A percentile compares a stretch with the other conserved stretches of the same genome.
Conservation (phyloP, 2,888 invertebrate species). For the Harpalus rubripes region DNA sequence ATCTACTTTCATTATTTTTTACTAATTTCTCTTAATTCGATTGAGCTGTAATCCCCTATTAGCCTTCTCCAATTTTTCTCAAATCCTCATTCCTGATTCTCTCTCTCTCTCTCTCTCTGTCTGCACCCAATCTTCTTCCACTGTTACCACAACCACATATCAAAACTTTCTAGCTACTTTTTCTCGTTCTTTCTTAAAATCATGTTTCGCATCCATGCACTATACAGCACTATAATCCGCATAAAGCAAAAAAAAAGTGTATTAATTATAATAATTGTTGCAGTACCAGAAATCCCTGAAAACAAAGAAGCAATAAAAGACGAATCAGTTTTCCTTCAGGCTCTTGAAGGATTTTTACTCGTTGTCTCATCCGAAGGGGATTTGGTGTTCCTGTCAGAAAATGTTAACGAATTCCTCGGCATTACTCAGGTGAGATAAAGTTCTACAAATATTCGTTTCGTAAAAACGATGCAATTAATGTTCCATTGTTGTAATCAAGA, state of each 20-base stretch:
- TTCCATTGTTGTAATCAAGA: not conserved
- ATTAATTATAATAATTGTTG: constrained; percentile 71
- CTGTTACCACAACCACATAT: too few species aligned
- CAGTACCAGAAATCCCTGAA: constrained; percentile 78
- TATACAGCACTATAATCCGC: not conserved
- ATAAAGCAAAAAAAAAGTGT: not conserved
- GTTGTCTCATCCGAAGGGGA: constrained; percentile 94
- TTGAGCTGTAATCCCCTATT: too few species aligned
- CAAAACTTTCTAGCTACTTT: too few species aligned
- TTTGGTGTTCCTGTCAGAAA: constrained; percentile 95
- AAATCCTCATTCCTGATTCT: too few species aligned
- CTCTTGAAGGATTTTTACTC: constrained; percentile 94
- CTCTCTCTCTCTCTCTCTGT: too few species aligned
- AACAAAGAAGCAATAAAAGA: constrained; percentile 71
- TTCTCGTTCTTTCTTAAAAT: too few species aligned
- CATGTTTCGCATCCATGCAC: too few species aligned
- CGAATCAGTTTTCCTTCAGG: constrained; percentile 86
- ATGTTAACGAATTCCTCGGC: constrained; percentile 93
- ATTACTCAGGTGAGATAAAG: constrained; percentile 87
- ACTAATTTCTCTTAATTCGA: too few species aligned
- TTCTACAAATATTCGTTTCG: not conserved
- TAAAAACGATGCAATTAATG: not conserved
- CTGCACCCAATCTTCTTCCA: too few species aligned
- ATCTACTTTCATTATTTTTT: too few species aligned
- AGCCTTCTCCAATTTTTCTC: too few species aligned